Conservation (phyloP, 1,140 invertebrate genomes). For the Drosophila melanica region DNA sequence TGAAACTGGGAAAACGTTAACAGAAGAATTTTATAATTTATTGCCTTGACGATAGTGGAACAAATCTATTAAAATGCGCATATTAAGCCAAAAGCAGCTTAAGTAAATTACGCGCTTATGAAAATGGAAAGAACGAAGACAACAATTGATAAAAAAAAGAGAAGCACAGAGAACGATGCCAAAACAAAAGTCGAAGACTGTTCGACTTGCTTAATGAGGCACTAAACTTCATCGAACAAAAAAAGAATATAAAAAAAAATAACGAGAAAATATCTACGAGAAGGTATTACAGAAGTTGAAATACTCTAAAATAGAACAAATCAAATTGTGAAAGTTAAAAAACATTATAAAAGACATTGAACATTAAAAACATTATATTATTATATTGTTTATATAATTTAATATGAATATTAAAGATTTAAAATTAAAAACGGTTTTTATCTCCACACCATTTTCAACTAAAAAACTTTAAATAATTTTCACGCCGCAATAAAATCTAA, state of each 20-base stretch:
- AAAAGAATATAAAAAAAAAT: constrained; percentile 29
- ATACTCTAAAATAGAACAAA: constrained; percentile 16
- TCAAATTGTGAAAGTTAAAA: background rate
- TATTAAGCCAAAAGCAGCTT: constrained; percentile 81
- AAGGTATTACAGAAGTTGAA: background rate
- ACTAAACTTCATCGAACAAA: constrained; percentile 60
- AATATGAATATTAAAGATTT: too few relatives aligned
- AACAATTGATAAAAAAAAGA: constrained; percentile 18
- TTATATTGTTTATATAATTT: too few relatives aligned
- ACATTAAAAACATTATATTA: too few relatives aligned
- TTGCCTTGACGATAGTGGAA: constrained; percentile 83
- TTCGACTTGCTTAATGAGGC: constrained; percentile 75
- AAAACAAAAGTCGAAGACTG: constrained; percentile 63
- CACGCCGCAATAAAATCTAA: too few relatives aligned
- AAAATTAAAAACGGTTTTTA: too few relatives aligned
- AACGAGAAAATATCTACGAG: background rate
- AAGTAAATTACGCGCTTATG: constrained; percentile 82
- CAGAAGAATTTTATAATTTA: constrained; percentile 76
- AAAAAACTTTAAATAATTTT: too few relatives aligned
- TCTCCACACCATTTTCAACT: too few relatives aligned
- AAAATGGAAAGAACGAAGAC: constrained; percentile 44
- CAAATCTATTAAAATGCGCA: constrained; percentile 83
- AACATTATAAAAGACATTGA: too few relatives aligned
- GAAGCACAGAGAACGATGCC: constrained; percentile 34
- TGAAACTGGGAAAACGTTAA: constrained; percentile 8